A percentile compares a stretch with the other conserved stretches of the same genome.
phyloP scores from a whole-genome alignment of 1,140 invertebrate genomes.

The Elymnias hypermnestra region DNA sequence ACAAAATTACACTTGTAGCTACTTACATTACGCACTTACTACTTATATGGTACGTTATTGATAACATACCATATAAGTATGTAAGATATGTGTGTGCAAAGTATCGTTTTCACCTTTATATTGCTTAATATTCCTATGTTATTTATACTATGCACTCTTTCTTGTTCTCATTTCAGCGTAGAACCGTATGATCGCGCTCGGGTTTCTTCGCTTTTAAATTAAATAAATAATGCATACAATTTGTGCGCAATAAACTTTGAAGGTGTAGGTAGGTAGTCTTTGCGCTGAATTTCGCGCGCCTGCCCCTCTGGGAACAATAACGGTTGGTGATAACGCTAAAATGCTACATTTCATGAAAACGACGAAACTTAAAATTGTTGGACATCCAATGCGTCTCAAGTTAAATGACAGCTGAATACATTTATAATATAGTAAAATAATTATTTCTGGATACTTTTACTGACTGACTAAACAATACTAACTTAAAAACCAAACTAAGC shows the following conservation, averaged over 20 bases:
- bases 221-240: conserved; percentile 74
- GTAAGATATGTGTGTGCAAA: too few relatives aligned
- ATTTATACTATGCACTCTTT: conserved; percentile 48
- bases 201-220: conserved; percentile 73
- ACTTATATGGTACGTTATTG: too few relatives aligned
- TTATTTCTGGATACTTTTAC: too few relatives aligned
- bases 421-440: too few relatives aligned
- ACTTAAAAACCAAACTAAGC: too few relatives aligned
- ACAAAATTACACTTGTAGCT: too few relatives aligned
- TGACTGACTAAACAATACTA: too few relatives aligned
- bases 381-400: too few relatives aligned
- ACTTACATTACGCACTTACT: too few relatives aligned
- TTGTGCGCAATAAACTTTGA: conserved; percentile 67
- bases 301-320: conserved; percentile 61
- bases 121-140: conserved; percentile 27
- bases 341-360: conserved; percentile 19
- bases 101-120: too few relatives aligned
- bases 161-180: conserved; percentile 49
- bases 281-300: conserved; percentile 54
- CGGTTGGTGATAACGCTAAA: conserved; percentile 36
- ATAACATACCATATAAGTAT: too few relatives aligned
- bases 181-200: conserved; percentile 54
- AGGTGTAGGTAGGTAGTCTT: conserved; percentile 59
- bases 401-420: too few relatives aligned
- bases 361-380: background rate